Conservation (phyloP, 2,797 vertebrate genomes). For the Myotis vivesi region DNA sequence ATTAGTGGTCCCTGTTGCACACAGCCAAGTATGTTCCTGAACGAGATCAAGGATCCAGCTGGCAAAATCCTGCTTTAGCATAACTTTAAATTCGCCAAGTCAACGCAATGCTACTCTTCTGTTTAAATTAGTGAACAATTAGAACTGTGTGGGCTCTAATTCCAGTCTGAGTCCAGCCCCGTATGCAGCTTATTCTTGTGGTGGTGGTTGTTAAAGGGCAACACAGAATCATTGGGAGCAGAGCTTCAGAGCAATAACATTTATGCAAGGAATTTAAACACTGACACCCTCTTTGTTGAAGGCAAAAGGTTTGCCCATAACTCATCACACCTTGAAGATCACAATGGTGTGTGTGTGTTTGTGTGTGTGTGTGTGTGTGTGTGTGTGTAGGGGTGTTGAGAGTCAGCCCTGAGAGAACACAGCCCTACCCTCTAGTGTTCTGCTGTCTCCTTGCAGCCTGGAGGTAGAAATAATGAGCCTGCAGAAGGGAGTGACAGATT, state of each 20-base stretch:
- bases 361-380: background rate
- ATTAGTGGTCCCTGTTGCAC: slow-evolving; percentile 25
- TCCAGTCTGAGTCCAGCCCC: background rate
- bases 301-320: background rate
- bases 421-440: slow-evolving; percentile 42
- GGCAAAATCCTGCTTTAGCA: slow-evolving; percentile 67
- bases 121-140: slow-evolving; percentile 69
- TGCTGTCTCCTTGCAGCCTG: slow-evolving; percentile 52
- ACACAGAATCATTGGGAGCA: background rate
- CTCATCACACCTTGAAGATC: slow-evolving; percentile 2
- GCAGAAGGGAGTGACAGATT: slow-evolving; percentile 81
- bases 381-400: background rate
- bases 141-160: slow-evolving; percentile 13
- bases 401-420: slow-evolving; percentile 28
- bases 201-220: background rate
- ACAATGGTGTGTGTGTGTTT: background rate
- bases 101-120: slow-evolving; percentile 65
- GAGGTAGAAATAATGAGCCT: slow-evolving; percentile 78
- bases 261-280: slow-evolving; percentile 40
- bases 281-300: background rate
- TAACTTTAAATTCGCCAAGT: slow-evolving; percentile 66
- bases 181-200: background rate
- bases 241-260: background rate
- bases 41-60: slow-evolving; percentile 60
- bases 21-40: slow-evolving; percentile 38